Evolutionary conservation across 2,113 vertebrate species (phyloP).

Genomic region (Chiloscyllium plagiosum): DNA sequence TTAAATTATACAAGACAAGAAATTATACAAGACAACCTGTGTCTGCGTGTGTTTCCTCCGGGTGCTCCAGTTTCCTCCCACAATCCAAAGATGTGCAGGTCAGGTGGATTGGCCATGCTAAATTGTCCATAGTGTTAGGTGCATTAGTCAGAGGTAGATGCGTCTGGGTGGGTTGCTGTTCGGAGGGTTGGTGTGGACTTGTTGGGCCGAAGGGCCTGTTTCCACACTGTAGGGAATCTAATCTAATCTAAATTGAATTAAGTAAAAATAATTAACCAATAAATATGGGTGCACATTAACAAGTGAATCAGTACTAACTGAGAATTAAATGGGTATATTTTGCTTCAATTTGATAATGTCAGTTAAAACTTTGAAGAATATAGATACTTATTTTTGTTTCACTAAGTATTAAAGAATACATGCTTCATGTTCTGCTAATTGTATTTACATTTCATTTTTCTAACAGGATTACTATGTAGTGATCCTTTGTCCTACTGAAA

Average conservation of each 20-base stretch:
- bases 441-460: slow-evolving; percentile 38
- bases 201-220: too few species aligned
- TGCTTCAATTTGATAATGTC: neutral
- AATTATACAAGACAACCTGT: too few species aligned
- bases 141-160: too few species aligned
- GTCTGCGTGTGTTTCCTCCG: too few species aligned
- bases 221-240: too few species aligned
- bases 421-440: neutral
- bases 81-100: too few species aligned
- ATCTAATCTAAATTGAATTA: neutral
- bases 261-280: neutral
- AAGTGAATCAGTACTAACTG: neutral
- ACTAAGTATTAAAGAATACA: neutral
- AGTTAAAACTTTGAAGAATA: neutral
- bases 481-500: slow-evolving; percentile 73
- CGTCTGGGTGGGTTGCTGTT: too few species aligned
- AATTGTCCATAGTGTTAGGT: too few species aligned
- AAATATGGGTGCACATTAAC: neutral
- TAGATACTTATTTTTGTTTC: neutral
- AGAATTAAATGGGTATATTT: neutral
- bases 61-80: too few species aligned
- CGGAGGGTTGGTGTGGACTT: too few species aligned
- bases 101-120: too few species aligned
- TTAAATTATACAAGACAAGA: neutral
- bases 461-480: slow-evolving; percentile 72